A percentile compares a stretch with the other conserved stretches of the same genome.
These are phyloP conservation scores for Psilanteris sp. DNA, from an alignment of 1,140 invertebrate species.

Conservation along the genomic window DNA sequence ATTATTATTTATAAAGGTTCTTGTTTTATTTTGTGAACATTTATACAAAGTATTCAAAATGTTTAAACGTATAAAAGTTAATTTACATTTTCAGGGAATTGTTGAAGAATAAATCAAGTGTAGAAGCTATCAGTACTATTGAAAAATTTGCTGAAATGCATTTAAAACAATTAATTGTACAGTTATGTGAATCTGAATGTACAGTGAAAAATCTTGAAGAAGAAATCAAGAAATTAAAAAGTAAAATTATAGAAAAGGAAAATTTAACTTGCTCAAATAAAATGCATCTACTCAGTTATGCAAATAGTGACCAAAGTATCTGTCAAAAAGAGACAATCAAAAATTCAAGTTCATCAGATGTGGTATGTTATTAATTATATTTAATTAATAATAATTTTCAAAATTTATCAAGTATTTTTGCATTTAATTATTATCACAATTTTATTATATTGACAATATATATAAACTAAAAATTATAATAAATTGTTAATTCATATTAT, in stretches of 20 bases:
- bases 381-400: too few relatives aligned
- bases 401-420: too few relatives aligned
- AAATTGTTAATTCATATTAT: too few relatives aligned
- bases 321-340: not conserved
- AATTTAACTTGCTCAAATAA: too few relatives aligned
- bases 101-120: not conserved
- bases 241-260: not conserved
- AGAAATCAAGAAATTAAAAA: not conserved
- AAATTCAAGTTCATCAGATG: not conserved
- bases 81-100: not conserved
- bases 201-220: not conserved
- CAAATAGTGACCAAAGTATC: not conserved
- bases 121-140: constrained; percentile 2
- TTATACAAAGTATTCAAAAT: too few relatives aligned
- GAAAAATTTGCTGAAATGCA: not conserved
- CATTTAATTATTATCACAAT: too few relatives aligned
- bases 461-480: too few relatives aligned
- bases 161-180: not conserved
- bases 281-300: too few relatives aligned
- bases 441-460: too few relatives aligned
- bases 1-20: too few relatives aligned
- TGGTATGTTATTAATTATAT: constrained; percentile 27
- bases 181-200: constrained; percentile 1
- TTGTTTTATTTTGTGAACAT: too few relatives aligned
- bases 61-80: too few relatives aligned